Evolutionary conservation across 2,888 invertebrate species (phyloP).

Genomic region (Cybosia mesomella): DNA sequence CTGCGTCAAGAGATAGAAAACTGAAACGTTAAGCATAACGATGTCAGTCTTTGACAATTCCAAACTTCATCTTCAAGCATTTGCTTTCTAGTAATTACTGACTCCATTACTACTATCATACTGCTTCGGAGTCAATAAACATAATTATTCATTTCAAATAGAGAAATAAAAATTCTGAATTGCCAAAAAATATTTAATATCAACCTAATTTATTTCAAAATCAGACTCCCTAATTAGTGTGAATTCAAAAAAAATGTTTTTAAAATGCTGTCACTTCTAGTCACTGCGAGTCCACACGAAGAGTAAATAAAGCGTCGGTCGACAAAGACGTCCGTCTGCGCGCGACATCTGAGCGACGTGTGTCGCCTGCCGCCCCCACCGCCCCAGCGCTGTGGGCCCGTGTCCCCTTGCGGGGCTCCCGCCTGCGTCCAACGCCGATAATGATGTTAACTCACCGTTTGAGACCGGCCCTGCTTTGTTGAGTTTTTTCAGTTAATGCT

Average conservation of each 20-base stretch:
- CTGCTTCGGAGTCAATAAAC: background rate
- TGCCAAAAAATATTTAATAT: background rate
- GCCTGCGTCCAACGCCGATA: constrained; percentile 75
- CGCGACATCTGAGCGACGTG: constrained; percentile 86
- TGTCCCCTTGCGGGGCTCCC: constrained; percentile 37
- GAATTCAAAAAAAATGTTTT: constrained; percentile 60
- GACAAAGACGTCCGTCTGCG: constrained; percentile 86
- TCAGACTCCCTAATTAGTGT: constrained; percentile 59
- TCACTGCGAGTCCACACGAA: constrained; percentile 65
- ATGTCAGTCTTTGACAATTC: background rate
- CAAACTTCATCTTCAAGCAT: background rate
- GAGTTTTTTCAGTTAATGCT: constrained; percentile 76
- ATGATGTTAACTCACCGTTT: constrained; percentile 85
- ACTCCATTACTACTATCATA: background rate
- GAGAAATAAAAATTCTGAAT: background rate
- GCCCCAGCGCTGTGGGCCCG: constrained; percentile 30
- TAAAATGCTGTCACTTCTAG: constrained; percentile 76
- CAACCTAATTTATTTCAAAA: constrained; percentile 33
- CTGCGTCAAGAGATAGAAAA: background rate
- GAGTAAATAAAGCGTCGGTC: constrained; percentile 84
- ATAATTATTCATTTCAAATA: constrained; percentile 3
- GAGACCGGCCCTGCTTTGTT: constrained; percentile 78
- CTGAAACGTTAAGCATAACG: background rate
- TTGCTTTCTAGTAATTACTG: background rate
- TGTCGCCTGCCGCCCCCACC: constrained; percentile 71